These are phyloP conservation scores for Liodrosophila aerea DNA, from an alignment of 2,888 invertebrate species.

Conservation along the genomic window DNA sequence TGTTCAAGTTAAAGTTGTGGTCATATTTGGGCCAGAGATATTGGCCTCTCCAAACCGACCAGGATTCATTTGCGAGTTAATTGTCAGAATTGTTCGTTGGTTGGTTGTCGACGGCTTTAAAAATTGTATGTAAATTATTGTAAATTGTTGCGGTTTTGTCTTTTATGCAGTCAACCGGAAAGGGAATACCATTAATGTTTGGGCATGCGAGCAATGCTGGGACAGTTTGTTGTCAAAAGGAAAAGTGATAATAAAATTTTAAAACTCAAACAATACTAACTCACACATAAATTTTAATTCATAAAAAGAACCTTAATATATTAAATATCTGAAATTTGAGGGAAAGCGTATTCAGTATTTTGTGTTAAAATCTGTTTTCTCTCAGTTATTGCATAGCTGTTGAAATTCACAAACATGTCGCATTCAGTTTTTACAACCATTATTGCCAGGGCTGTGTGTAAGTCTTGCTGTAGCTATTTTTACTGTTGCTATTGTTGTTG, in stretches of 20 bases:
- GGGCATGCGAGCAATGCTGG: neutral
- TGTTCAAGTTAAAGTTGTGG: slow-evolving; percentile 18
- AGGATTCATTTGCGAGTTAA: slow-evolving; percentile 50
- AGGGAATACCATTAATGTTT: slow-evolving; percentile 10
- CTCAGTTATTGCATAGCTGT: neutral
- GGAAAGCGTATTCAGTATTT: slow-evolving; percentile 5
- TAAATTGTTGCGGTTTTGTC: slow-evolving; percentile 57
- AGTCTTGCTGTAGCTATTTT: slow-evolving; percentile 15
- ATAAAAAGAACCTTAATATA: too few species aligned
- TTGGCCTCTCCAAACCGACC: slow-evolving; percentile 9
- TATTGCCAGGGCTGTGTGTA: slow-evolving; percentile 23
- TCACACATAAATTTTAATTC: too few species aligned
- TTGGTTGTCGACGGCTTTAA: slow-evolving; percentile 36
- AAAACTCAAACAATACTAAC: too few species aligned
- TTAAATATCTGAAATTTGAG: neutral
- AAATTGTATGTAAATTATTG: slow-evolving; percentile 61
- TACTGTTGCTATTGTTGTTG: slow-evolving; percentile 9
- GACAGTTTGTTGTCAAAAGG: too few species aligned
- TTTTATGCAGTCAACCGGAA: slow-evolving; percentile 14
- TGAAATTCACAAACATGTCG: slow-evolving; percentile 32
- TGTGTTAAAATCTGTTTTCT: too few species aligned
- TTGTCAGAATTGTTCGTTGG: slow-evolving; percentile 47
- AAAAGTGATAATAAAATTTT: too few species aligned
- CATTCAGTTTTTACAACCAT: slow-evolving; percentile 34
- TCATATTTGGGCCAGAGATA: slow-evolving; percentile 13